phyloP scores from a whole-genome alignment of 2,888 invertebrate genomes.

The Drosophila gaucha region DNA sequence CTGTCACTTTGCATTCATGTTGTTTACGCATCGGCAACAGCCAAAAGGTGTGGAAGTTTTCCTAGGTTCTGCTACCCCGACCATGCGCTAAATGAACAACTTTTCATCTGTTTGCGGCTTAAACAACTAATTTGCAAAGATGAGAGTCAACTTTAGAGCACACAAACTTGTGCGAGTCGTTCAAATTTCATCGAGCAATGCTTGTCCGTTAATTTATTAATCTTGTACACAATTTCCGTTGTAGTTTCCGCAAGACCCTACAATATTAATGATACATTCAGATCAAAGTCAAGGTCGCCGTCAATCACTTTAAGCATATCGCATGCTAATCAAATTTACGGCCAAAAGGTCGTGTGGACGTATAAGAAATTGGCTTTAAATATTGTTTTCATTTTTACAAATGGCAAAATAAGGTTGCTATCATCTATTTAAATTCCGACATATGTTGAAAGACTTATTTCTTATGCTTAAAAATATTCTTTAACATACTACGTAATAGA shows the following conservation, averaged over 20 bases:
- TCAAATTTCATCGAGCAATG: conserved; percentile 8
- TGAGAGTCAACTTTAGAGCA: conserved; percentile 10
- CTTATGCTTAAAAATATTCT: too few species aligned
- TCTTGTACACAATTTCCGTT: conserved; percentile 36
- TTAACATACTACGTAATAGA: too few species aligned
- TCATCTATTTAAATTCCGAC: too few species aligned
- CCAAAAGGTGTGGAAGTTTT: conserved; percentile 48
- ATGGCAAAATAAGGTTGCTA: too few species aligned
- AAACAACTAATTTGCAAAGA: conserved; percentile 40
- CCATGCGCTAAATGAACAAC: conserved; percentile 1
- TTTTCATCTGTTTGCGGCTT: conserved; percentile 13
- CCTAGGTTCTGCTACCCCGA: neutral
- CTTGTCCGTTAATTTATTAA: conserved; percentile 37
- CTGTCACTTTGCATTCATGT: conserved; percentile 73
- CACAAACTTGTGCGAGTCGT: conserved; percentile 8
- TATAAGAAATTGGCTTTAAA: neutral
- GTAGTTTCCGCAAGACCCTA: conserved; percentile 3
- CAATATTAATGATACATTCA: neutral
- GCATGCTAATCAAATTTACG: neutral
- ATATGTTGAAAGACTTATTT: too few species aligned
- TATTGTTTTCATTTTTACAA: too few species aligned
- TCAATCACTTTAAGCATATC: neutral
- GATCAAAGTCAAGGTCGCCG: conserved; percentile 28
- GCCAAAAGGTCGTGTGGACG: too few species aligned
- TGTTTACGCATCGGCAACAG: conserved; percentile 63